Base-by-base conservation (phyloP, 1,140 invertebrate genomes). In the Brachionus sp. region DNA sequence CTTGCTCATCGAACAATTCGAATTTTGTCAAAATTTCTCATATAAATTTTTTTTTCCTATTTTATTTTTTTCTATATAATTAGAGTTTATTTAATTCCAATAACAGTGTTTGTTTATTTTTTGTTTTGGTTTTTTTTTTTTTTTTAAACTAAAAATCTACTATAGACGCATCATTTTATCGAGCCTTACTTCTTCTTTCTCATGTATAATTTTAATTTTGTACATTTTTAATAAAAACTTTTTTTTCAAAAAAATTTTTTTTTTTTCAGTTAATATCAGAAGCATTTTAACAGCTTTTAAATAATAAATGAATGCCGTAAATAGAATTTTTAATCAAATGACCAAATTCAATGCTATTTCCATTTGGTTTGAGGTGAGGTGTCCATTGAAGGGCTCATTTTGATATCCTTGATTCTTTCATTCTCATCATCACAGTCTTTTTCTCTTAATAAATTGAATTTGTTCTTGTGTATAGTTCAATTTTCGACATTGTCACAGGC, bases 1-100 rank as follows among this genome's bases (percentile, higher is more conserved):
- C 7, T 75, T 75, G 70, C 42, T 75, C 42, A 75, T 19, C 25
- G 12, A 75, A 75, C 12, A 75, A 75, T 23, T 44, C 70, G 6
- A 10, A 75, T 25, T 19, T 12, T 44, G 23, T 39, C 12, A 39
- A 39, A 37, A 39, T 42, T 16, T 7, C 25, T 42, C 46, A 29
- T 75, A 29, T 46, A 37, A 46, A n/a, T 75, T 29, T 75, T 46
- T 75, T 6, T 46, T 39, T n/a, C n/a, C n/a, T 23, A 46, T 9
- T 46, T 46, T 75, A 50, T 75, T 46, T 25, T 75, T 1, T 75
- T 46, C 23, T 46, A 29, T 46, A 29, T 46, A 75, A 12, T 19
- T 29, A 46, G n/a, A 46, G 44, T 75, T 75, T 75, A 73, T 39
- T 23, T 1, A 73, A 73, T 73, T 37, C 33, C 19, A 42, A 37